phyloP scores from a whole-genome alignment of 2,888 invertebrate species.

The Nemurella pictetii region DNA sequence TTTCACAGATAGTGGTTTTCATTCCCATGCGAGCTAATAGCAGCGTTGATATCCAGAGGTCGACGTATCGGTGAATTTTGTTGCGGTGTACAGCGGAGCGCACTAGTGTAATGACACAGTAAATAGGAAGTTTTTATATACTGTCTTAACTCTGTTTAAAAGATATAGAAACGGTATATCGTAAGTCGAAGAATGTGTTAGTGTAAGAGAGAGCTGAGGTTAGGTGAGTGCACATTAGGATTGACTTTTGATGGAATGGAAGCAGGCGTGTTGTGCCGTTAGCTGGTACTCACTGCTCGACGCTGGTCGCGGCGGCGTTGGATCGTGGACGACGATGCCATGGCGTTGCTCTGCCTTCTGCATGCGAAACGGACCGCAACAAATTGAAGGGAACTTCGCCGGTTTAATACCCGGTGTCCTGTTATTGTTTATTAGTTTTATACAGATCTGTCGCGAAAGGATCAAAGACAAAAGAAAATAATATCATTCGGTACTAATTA shows the following conservation, averaged over 20 bases:
- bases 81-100: neutral
- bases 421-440: slow-evolving; percentile 26
- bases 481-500: slow-evolving; percentile 15
- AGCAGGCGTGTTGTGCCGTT: neutral
- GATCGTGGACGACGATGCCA: neutral
- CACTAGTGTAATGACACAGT: slow-evolving; percentile 4
- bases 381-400: slow-evolving; percentile 1
- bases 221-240: neutral
- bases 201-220: neutral
- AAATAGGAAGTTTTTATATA: slow-evolving; percentile 6
- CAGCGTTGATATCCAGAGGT: neutral
- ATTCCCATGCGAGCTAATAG: neutral
- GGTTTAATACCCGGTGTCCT: slow-evolving; percentile 1
- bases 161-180: slow-evolving; percentile 15
- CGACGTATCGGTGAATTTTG: slow-evolving; percentile 13
- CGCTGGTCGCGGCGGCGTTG: neutral
- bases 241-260: neutral
- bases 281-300: neutral
- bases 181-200: slow-evolving; percentile 9
- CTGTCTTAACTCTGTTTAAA: neutral
- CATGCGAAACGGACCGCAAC: slow-evolving; percentile 27
- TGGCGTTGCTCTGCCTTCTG: neutral
- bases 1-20: neutral
- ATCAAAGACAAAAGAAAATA: slow-evolving; percentile 19
- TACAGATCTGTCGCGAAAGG: slow-evolving; percentile 1